Base-by-base conservation (phyloP, 2,888 invertebrate species). In the Argyresthia goedartella region DNA sequence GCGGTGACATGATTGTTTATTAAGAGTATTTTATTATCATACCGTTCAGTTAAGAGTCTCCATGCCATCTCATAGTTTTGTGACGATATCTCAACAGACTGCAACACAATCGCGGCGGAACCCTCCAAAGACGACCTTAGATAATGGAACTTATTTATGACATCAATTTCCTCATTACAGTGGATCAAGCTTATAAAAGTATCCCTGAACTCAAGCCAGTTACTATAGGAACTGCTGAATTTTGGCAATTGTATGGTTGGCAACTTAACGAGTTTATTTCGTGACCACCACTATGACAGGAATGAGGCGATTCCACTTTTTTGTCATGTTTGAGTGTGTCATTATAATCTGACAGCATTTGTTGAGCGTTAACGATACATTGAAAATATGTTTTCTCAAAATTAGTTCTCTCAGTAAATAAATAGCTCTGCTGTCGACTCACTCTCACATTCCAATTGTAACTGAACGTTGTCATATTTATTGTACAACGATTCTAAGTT, bases 1-100 rank as follows among this genome's bases (percentile, higher is more conserved):
- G 54, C 48, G 7, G 53, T 45, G 1, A 55, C 52, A 48, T 57
- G 57, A 52, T 55, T 55, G 36, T 57, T 52, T 35, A 53, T 39
- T 9, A 56, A 34, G 9, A 59, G 35, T 13, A 52, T 52, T 25
- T 56, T 56, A 16, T 55, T 54, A 44, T 57, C 42, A 41, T 50
- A 57, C n/a, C 56, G 33, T 3, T 59, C 55, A 51, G 55, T 53
- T 1, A 57, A 15, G 0, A 56, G 15, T 9, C 52, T 33, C 53
- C 56, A 56, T 0, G 56, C 57, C 1, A 54, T 25, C 15, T 8
- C 3, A 39, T 57, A 56, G 47, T 55, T 57, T 4, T n/a, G 13
- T 33, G 55, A 44, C 0, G 53, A 56, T 43, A 59, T 54, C 13
- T 56, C 53, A 6, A 56, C 51, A 3, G 54, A 56, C 14, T 56